Conservation (phyloP, 2,888 invertebrate genomes). For the Baccha elongata region DNA sequence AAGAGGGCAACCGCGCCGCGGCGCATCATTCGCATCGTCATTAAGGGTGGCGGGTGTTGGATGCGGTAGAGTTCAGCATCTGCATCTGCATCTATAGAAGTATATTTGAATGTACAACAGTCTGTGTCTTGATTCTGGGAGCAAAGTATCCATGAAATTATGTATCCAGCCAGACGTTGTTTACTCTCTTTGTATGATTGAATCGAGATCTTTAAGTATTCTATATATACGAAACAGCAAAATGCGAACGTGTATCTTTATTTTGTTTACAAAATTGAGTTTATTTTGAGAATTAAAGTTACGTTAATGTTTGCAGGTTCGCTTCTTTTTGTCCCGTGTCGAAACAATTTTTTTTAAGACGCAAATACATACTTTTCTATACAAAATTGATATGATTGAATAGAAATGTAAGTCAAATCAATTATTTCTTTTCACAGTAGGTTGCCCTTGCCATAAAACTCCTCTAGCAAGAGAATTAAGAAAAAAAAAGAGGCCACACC, state of each 20-base stretch:
- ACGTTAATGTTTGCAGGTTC: neutral
- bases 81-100: slow-evolving; percentile 17
- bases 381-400: slow-evolving; percentile 43
- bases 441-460: slow-evolving; percentile 20
- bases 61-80: slow-evolving; percentile 45
- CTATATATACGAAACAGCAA: slow-evolving; percentile 12
- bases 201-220: neutral
- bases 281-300: slow-evolving; percentile 59
- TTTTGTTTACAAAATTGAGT: slow-evolving; percentile 61
- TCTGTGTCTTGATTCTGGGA: slow-evolving; percentile 48
- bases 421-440: slow-evolving; percentile 38
- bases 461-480: slow-evolving; percentile 9
- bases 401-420: slow-evolving; percentile 67
- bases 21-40: slow-evolving; percentile 60
- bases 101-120: slow-evolving; percentile 11
- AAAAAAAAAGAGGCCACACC: slow-evolving; percentile 53
- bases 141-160: slow-evolving; percentile 63
- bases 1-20: slow-evolving; percentile 29
- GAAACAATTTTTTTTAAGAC: slow-evolving; percentile 15
- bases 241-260: slow-evolving; percentile 52
- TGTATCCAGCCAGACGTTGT: slow-evolving; percentile 63
- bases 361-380: slow-evolving; percentile 46
- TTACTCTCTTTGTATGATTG: slow-evolving; percentile 46
- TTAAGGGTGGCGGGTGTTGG: slow-evolving; percentile 55
- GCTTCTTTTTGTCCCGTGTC: slow-evolving; percentile 5